phyloP scores from a whole-genome alignment of 2,113 vertebrate species.

The Montifringilla adamsi region DNA sequence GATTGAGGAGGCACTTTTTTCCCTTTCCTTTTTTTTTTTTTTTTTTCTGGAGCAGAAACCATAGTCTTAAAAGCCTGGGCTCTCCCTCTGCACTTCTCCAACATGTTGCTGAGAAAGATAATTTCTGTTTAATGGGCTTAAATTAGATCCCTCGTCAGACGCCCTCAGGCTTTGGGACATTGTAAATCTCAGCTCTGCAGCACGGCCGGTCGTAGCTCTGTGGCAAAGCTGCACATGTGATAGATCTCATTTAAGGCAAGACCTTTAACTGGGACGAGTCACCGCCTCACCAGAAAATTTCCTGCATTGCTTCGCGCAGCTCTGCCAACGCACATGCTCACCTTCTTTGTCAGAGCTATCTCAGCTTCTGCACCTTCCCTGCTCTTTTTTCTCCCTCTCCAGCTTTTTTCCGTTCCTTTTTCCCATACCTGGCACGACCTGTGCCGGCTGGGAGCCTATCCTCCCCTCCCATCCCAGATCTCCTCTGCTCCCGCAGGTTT shows the following conservation, averaged over 20 bases:
- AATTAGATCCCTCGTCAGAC: constrained; percentile 1
- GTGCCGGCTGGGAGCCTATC: background rate
- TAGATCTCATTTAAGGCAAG: background rate
- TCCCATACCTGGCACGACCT: background rate
- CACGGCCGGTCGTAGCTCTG: background rate
- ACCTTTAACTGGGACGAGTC: background rate
- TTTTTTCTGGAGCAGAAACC: background rate
- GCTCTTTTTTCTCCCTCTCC: background rate
- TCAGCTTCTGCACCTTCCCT: background rate
- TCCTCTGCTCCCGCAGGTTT: constrained; percentile 15
- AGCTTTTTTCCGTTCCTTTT: background rate
- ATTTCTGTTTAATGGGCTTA: constrained; percentile 42
- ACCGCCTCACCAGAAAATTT: background rate
- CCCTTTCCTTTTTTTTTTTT: background rate
- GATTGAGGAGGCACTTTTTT: constrained; percentile 3
- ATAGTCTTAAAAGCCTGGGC: background rate
- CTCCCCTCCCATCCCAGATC: background rate
- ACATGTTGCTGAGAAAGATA: background rate
- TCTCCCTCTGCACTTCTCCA: background rate
- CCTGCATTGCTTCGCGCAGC: background rate
- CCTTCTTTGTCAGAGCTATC: background rate
- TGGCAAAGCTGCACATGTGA: background rate
- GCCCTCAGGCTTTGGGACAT: background rate
- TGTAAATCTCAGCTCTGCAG: background rate
- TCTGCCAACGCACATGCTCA: background rate